phyloP scores from a whole-genome alignment of 2,888 invertebrate genomes.

The Nomada fucata region DNA sequence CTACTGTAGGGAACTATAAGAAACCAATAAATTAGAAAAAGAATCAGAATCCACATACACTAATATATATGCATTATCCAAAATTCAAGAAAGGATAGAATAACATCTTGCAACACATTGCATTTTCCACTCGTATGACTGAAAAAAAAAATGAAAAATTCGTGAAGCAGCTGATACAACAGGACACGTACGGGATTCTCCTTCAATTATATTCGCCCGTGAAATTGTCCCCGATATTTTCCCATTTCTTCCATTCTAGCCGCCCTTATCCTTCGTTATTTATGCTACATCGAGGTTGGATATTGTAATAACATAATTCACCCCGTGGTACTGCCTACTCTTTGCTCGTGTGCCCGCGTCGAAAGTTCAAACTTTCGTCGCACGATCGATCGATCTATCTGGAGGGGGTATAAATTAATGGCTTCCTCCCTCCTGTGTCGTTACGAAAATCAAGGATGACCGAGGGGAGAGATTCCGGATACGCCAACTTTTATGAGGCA shows the following conservation, averaged over 20 bases:
- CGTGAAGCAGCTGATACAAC: background rate
- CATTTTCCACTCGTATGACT: no score
- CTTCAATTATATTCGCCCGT: background rate
- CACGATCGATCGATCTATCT: slow-evolving; percentile 67
- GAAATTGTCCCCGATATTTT: background rate
- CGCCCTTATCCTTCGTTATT: background rate
- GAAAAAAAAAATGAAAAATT: background rate
- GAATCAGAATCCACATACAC: no score
- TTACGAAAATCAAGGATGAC: slow-evolving; percentile 67
- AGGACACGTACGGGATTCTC: background rate
- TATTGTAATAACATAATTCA: slow-evolving; percentile 21
- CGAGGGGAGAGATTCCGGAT: slow-evolving; percentile 46
- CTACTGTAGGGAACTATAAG: no score
- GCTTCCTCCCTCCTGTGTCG: slow-evolving; percentile 60
- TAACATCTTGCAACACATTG: no score
- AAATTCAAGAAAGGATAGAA: no score
- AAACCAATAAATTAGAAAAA: no score
- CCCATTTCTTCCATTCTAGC: background rate
- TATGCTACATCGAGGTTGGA: background rate
- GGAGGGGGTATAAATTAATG: slow-evolving; percentile 66
- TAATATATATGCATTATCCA: no score
- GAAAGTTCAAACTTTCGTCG: slow-evolving; percentile 49
- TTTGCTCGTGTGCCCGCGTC: background rate
- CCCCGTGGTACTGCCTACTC: background rate
- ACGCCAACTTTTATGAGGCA: slow-evolving; percentile 58